Base-by-base conservation (phyloP, 2,113 vertebrate genomes). In the Microtus ochrogaster region DNA sequence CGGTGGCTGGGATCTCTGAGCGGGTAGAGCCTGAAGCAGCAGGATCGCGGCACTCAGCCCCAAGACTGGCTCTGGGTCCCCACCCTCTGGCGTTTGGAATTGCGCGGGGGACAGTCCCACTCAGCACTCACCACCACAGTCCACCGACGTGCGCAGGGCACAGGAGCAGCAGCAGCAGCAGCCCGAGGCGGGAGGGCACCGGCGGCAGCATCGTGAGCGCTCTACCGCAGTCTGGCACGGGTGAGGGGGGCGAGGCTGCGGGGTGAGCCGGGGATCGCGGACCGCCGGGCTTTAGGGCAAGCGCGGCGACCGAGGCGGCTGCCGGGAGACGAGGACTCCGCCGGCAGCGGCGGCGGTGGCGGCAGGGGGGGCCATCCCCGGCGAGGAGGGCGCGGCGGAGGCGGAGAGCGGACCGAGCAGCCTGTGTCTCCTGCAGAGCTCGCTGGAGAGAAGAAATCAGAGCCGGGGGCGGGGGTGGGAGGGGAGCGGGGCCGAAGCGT, bases 381-480 rank as follows among this genome's bases (percentile, higher is more conserved):
- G 95, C 94, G 84, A 55, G 95, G 89, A 97, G 97, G 97, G 97
- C 96, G 97, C 95, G 97, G 97, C 94, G 94, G 97, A 97, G 96
- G 97, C 96, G 97, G 97, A 95, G 97, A 94, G 96, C 97, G 91
- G 89, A 90, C 97, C 13, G 96, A 97, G 95, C 94, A 74, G 97
- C 97, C 97, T 97, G 96, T 96, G 94, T 97, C 97, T 98, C 95
- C 97, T 47, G 95, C 95, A 49, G 97, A 96, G 97, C 93, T 94
- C 92, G 96, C 97, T 96, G 95, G 92, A 94, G 97, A 98, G 96
- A 96, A 97, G 97, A 97, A 97, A 97, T 97, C 97, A 97, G 97
- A 97, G 97, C 97, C 76, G 95, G 93, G 96, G 96, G 96, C 93
- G 90, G 96, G 77, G 95, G 92, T 90, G 94, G 97, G 95, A 93